Base-by-base conservation (phyloP, 2,888 invertebrate species). In the Ephialtes manifestator region DNA sequence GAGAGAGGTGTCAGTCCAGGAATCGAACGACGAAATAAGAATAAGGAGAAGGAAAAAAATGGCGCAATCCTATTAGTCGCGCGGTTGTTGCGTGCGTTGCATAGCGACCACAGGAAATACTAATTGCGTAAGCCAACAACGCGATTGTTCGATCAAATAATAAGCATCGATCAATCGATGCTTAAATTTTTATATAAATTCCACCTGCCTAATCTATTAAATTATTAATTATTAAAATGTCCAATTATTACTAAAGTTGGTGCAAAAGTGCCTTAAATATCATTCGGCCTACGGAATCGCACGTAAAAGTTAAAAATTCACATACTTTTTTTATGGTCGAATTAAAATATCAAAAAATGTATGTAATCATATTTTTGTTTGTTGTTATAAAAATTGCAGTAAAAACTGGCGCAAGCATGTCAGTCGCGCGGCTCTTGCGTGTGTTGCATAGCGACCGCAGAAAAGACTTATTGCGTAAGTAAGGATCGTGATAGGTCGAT, bases 101-200 rank as follows among this genome's bases (percentile, higher is more conserved):
- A 70, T 74, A 39, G 68, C 58, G 43, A 60, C 72, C 72, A 58
- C 75, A 60, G 81, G 76, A 81, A 79, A 84, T 63, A 18, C 20
- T 20, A 43, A 79, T 87, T 88, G 86, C 84, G 84, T 43, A 87
- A 88, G 28, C 24, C 53, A 39, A 53, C 53, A 70, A 75, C 46
- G 67, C 70, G 75, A 84, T 83, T 72, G 77, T 86, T 85, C 81
- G 60, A 70, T 77, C 71, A 67, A 86, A n/a, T n/a, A n/a, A n/a
- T n/a, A n/a, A n/a, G n/a, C n/a, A n/a, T 85, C 81, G 60, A 70
- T 77, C 71, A 67, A 86, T 71, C 72, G 74, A 74, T 78, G 24
- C 24, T 13, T 10, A 71, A 43, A 72, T 67, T 60, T 43, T 8
- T 39, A 20, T 67, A n/a, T 20, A 70, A 68, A 80, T 55, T 24